These are phyloP conservation scores for Leptobrachium ailaonicum DNA, from an alignment of 2,113 vertebrate species.

Conservation along the genomic window DNA sequence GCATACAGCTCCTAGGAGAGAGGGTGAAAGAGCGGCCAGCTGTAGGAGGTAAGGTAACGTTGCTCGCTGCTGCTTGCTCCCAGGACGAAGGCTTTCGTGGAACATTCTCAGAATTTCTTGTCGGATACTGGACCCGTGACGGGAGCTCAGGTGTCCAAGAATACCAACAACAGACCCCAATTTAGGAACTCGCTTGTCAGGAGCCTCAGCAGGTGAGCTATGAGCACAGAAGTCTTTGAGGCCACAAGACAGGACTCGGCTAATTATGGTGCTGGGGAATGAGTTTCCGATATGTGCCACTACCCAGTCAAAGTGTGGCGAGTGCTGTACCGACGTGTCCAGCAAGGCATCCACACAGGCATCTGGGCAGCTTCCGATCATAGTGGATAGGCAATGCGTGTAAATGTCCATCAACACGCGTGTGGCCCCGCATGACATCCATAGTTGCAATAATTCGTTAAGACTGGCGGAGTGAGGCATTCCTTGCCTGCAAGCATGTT, in stretches of 20 bases:
- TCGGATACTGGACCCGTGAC: conserved; percentile 87
- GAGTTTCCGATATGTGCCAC: conserved; percentile 94
- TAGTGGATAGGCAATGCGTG: conserved; percentile 86
- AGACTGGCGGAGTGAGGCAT: conserved; percentile 84
- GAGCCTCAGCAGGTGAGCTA: conserved; percentile 66
- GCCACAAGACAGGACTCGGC: conserved; percentile 86
- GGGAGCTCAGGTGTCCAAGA: conserved; percentile 83
- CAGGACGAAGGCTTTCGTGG: conserved; percentile 80
- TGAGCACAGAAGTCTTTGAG: conserved; percentile 91
- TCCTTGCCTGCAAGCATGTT: conserved; percentile 79
- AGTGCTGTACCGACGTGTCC: conserved; percentile 92
- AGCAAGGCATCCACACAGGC: conserved; percentile 89
- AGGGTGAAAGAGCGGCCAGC: conserved; percentile 84
- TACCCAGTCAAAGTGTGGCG: conserved; percentile 95
- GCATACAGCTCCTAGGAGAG: conserved; percentile 81
- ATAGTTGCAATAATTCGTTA: conserved; percentile 89
- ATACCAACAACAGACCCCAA: conserved; percentile 93
- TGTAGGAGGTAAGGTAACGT: conserved; percentile 89
- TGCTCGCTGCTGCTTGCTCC: conserved; percentile 71
- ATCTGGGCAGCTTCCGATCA: conserved; percentile 86
- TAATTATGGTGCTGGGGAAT: conserved; percentile 93
- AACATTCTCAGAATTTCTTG: conserved; percentile 90
- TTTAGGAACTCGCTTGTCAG: conserved; percentile 83
- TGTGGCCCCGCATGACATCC: conserved; percentile 90
- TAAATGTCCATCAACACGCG: conserved; percentile 90